Evolutionary conservation across 1,140 invertebrate genomes (phyloP).

Genomic region (Zaprionus capensis): DNA sequence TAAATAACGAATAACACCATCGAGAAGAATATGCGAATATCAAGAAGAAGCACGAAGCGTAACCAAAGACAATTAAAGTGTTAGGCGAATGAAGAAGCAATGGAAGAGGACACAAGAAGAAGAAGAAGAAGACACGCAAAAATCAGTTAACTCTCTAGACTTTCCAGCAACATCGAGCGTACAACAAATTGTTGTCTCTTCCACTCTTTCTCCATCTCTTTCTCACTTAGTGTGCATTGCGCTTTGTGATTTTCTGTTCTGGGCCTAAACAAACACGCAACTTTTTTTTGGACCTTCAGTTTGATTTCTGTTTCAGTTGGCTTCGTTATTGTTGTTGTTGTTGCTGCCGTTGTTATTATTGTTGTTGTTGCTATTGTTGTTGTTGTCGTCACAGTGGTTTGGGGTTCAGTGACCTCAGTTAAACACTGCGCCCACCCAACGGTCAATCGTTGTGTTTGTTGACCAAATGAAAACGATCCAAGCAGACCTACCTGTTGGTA

Average conservation of each 20-base stretch:
- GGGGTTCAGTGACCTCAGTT: slow-evolving; percentile 68
- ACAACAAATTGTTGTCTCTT: neutral
- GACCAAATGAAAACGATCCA: slow-evolving; percentile 30
- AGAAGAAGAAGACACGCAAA: neutral
- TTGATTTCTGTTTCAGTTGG: slow-evolving; percentile 5
- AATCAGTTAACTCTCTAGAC: neutral
- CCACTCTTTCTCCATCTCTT: neutral
- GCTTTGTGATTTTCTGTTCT: slow-evolving; percentile 50
- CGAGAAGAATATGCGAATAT: neutral
- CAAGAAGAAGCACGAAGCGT: neutral
- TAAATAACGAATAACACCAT: neutral
- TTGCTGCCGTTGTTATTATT: slow-evolving; percentile 12
- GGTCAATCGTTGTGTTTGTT: slow-evolving; percentile 5
- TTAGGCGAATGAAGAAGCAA: too few species aligned
- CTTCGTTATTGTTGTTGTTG: slow-evolving; percentile 10
- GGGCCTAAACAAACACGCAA: slow-evolving; percentile 77
- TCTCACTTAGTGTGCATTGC: slow-evolving; percentile 14
- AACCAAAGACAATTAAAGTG: neutral
- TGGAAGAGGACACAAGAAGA: neutral
- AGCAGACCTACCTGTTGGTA: slow-evolving; percentile 10
- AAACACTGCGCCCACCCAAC: slow-evolving; percentile 1
- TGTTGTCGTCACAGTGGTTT: slow-evolving; percentile 6
- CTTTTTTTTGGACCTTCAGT: slow-evolving; percentile 30
- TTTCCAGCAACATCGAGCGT: neutral
- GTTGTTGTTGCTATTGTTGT: slow-evolving; percentile 5